These are phyloP conservation scores for Pentamera pediparva DNA, from an alignment of 53 echinoderm and acorn worm species.

Conservation along the genomic window DNA sequence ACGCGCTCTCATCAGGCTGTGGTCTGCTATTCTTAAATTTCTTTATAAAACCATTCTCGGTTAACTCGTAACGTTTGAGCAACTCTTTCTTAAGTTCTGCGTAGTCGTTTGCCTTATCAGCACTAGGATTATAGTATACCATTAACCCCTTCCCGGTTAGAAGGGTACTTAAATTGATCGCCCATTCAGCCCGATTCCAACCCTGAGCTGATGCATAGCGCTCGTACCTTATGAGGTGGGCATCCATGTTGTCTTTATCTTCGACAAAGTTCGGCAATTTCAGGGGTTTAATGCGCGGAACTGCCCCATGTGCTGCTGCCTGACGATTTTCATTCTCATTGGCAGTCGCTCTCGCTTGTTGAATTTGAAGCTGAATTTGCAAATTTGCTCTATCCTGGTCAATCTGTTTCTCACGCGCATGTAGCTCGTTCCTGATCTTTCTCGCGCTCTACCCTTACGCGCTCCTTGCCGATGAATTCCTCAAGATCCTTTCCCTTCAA, in stretches of 20 bases:
- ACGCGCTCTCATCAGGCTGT: constrained; percentile 25
- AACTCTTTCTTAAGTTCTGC: constrained; percentile 10
- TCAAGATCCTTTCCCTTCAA: not conserved
- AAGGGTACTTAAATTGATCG: constrained; percentile 15
- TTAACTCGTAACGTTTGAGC: constrained; percentile 24
- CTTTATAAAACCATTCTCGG: constrained; percentile 20
- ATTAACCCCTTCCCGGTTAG: constrained; percentile 30
- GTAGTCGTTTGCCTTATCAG: constrained; percentile 15
- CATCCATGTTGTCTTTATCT: constrained; percentile 24
- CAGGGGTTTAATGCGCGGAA: not conserved
- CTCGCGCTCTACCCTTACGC: not conserved
- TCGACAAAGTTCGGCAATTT: constrained; percentile 26
- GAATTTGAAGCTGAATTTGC: not conserved
- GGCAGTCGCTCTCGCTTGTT: not conserved
- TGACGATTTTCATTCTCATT: too few species aligned
- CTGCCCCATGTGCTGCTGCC: too few species aligned
- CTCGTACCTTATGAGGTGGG: constrained; percentile 28
- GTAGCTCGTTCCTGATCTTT: not conserved
- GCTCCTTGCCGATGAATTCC: not conserved
- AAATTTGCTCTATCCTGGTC: not conserved
- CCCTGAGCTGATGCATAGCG: constrained; percentile 23
- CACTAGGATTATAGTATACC: constrained; percentile 18
- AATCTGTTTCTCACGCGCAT: not conserved
- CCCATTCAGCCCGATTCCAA: constrained; percentile 15
- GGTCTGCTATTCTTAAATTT: constrained; percentile 25